Base-by-base conservation (phyloP, 2,797 vertebrate species). In the Coregonus ussuriensis region DNA sequence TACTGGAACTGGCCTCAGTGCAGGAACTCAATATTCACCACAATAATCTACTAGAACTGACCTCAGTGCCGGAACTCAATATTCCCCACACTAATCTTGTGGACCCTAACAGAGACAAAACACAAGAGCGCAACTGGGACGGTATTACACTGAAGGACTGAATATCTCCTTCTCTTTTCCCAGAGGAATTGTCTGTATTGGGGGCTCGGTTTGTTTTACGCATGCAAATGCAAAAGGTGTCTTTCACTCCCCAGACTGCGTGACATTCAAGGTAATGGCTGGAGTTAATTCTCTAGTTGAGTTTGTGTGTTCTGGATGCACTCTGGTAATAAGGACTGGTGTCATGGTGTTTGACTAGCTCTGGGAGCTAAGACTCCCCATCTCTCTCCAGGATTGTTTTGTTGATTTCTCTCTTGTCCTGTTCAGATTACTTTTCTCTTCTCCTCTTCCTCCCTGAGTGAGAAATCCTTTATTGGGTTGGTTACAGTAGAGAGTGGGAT, bases 21-120 rank as follows among this genome's bases (percentile, higher is more conserved):
- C 35, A 37, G 5, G 35, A 37, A 37, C 35, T 4, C 33, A 35
- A 35, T 25, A 25, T 25, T 25, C 25, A 25, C 25, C 25, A 25
- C 25, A 25, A 25, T 25, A 52, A 52, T 52, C 51, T 15, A 52
- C 14, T 52, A 11, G 3, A 52, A 52, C 51, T 52, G 51, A 2
- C 14, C 16, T 56, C 53, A 56, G 16, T 0, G 6, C 6, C 1
- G 6, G 37, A 37, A 52, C 6, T 25, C 25, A 25, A 25, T 25
- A 25, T 25, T 25, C 25, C 25, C 25, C 25, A 25, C 25, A 25
- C 25, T 25, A 25, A 25, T 25, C 25, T 25, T 25, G 25, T 25
- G 25, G 25, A 25, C 25, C 56, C 77, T 86, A 88, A 89, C 81
- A 86, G 77, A 89, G 85, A 89, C 80, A 80, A 88, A 89, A 70